Base-by-base conservation (phyloP, 1,140 invertebrate genomes). In the Diorhabda elongata region DNA sequence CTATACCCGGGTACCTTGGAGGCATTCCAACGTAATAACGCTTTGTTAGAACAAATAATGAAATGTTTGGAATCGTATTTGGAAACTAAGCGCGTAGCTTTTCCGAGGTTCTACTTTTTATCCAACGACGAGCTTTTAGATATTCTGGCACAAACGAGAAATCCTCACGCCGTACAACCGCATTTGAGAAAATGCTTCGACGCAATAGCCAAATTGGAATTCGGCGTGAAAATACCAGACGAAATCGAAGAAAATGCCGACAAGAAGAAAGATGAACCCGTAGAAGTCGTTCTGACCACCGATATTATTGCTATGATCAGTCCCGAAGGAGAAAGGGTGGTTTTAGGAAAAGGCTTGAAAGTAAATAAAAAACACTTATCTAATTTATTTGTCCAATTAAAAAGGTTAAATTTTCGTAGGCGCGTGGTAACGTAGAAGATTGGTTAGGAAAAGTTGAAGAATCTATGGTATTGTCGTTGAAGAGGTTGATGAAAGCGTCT, bases 121-220 rank as follows among this genome's bases (percentile, higher is more conserved):
- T 97, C 95, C 1, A 97, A 98, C 81, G 94, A 96, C 74, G 95
- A 97, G 78, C 82, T 98, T 11, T 83, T 98, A 44, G 95, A 97
- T 83, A 96, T 97, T 75, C 84, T 98, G 61, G 92, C 93, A 56
- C 93, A 95, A 84, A 87, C 89, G 78, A 74, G 70, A 70, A 93
- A 95, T 81, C 92, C 93, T 0, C 89, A 92, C 71, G 92, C 92
- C 2, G 92, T 97, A 1, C 94, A 96, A 77, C 91, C 91, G 6
- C 92, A 96, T 83, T 82, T 97, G 26, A 85, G 92, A 61, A 96
- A 96, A 81, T 96, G 93, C 76, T 97, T 97, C 79, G 93, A 96
- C 80, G 93, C 89, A 2, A 92, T 94, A 56, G 84, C 88, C 9
- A 88, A 89, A 65, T 81, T 95, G 26, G 92, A 95, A 76, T 95